Evolutionary conservation across 1,140 invertebrate species (phyloP).

Genomic region (Papilio aristodemus): DNA sequence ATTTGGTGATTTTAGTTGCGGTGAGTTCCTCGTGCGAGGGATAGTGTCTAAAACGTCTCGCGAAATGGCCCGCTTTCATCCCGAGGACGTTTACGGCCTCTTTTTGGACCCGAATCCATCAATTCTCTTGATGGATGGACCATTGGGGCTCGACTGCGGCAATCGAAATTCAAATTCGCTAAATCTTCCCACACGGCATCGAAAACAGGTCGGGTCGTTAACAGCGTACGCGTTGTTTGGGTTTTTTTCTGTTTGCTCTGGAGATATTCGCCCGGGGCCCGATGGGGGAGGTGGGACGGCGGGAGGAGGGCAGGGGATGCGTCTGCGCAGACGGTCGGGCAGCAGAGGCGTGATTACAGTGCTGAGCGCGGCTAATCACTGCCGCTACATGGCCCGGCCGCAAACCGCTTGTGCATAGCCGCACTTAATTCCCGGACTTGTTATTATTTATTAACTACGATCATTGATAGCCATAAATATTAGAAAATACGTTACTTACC

Average conservation of each 20-base stretch:
- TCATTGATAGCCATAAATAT: not conserved
- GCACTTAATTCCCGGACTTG: slow-evolving; percentile 38
- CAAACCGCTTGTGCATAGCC: slow-evolving; percentile 38
- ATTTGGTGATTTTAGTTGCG: slow-evolving; percentile 21
- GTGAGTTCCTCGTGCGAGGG: slow-evolving; percentile 46
- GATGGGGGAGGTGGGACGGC: slow-evolving; percentile 34
- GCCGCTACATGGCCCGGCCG: slow-evolving; percentile 53
- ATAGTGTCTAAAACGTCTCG: slow-evolving; percentile 66
- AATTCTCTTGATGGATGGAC: slow-evolving; percentile 77
- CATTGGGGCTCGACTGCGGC: slow-evolving; percentile 48
- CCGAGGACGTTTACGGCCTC: slow-evolving; percentile 55
- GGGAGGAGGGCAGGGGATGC: slow-evolving; percentile 42
- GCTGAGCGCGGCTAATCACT: slow-evolving; percentile 72
- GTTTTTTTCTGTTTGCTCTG: slow-evolving; percentile 69
- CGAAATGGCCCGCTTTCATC: slow-evolving; percentile 72
- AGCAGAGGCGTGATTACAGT: slow-evolving; percentile 74
- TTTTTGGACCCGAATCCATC: slow-evolving; percentile 77
- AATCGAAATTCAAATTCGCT: slow-evolving; percentile 79
- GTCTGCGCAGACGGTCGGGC: slow-evolving; percentile 73
- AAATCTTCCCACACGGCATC: slow-evolving; percentile 76
- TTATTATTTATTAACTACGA: not conserved
- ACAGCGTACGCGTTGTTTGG: slow-evolving; percentile 68
- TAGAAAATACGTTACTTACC: not conserved
- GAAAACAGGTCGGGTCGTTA: slow-evolving; percentile 75
- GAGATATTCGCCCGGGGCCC: slow-evolving; percentile 65